Conservation (phyloP, 2,113 vertebrate genomes). For the Dolichotis patagonum region DNA sequence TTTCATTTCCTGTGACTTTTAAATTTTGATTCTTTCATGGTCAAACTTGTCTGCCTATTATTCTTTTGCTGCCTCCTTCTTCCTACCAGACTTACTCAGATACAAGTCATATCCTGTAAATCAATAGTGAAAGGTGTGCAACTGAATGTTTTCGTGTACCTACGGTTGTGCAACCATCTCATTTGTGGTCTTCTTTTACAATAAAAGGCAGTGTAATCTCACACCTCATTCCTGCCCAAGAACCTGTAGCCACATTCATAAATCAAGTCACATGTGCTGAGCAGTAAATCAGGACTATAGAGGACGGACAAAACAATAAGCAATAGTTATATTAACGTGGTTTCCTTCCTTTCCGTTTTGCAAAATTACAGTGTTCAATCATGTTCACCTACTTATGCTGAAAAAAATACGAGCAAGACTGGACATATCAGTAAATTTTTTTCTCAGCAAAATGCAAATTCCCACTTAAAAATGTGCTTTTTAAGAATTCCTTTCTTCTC, state of each 20-base stretch:
- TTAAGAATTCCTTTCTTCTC: conserved; percentile 1
- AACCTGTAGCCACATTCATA: not conserved
- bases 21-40: conserved; percentile 24
- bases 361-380: not conserved
- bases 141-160: not conserved
- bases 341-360: not conserved
- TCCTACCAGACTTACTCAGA: not conserved
- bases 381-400: not conserved
- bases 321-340: not conserved
- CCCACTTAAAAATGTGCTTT: not conserved
- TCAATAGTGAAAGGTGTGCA: not conserved
- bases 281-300: not conserved
- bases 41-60: not conserved
- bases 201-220: not conserved
- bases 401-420: not conserved
- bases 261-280: not conserved
- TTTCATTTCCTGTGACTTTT: conserved; percentile 21
- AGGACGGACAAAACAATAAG: not conserved
- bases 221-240: not conserved
- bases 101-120: not conserved
- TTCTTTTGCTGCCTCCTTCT: not conserved
- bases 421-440: not conserved
- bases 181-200: not conserved
- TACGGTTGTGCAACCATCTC: not conserved
- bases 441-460: conserved; percentile 64